phyloP scores from a whole-genome alignment of 2,113 vertebrate genomes.

The Myotis yumanensis region DNA sequence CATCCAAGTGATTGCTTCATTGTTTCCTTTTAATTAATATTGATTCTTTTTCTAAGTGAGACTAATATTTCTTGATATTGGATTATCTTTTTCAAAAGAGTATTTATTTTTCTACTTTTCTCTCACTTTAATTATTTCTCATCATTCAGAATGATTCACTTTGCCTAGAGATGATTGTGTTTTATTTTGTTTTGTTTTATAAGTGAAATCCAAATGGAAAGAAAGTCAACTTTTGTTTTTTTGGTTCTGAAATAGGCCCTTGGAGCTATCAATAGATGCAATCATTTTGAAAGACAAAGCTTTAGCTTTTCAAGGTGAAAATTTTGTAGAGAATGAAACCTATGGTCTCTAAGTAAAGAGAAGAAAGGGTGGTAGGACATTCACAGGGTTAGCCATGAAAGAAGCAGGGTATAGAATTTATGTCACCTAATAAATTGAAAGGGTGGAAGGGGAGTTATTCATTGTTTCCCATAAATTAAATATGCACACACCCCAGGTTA shows the following conservation, averaged over 20 bases:
- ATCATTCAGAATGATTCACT: neutral
- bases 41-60: neutral
- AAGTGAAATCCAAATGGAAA: neutral
- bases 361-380: neutral
- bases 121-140: neutral
- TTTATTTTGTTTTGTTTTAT: neutral
- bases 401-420: neutral
- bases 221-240: neutral
- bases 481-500: neutral
- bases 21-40: neutral
- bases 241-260: neutral
- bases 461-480: neutral
- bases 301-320: neutral
- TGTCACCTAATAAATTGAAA: neutral
- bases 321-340: neutral
- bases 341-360: neutral
- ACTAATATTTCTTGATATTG: neutral
- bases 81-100: neutral
- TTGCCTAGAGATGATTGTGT: neutral
- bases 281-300: slow-evolving; percentile 4
- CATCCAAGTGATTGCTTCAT: neutral
- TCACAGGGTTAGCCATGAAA: neutral
- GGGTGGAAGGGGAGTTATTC: neutral
- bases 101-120: neutral
- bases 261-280: neutral